phyloP scores from a whole-genome alignment of 2,113 vertebrate species.

The Apodemus speciosus region DNA sequence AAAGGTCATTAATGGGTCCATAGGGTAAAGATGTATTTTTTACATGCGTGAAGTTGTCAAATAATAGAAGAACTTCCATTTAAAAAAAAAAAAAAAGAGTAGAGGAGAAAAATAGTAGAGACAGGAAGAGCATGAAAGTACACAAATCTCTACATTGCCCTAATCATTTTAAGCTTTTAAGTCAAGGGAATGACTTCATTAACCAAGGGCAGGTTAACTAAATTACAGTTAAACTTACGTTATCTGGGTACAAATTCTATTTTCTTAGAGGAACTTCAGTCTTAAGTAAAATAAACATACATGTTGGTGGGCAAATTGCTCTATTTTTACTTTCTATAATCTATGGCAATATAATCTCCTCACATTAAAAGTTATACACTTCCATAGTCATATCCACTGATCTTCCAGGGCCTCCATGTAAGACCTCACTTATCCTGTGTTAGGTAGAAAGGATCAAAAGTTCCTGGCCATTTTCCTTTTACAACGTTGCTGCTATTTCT shows the following conservation, averaged over 20 bases:
- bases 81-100: not conserved
- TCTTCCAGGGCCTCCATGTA: not conserved
- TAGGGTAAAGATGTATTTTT: not conserved
- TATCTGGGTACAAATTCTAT: slow-evolving; percentile 10
- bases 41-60: not conserved
- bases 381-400: not conserved
- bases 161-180: slow-evolving; percentile 40
- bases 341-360: too few species aligned
- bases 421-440: not conserved
- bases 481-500: not conserved
- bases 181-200: slow-evolving; percentile 28
- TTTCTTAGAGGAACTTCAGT: not conserved
- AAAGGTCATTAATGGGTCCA: slow-evolving; percentile 23
- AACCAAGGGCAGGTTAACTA: not conserved
- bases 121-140: slow-evolving; percentile 37
- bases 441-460: not conserved
- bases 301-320: not conserved
- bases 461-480: not conserved
- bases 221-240: slow-evolving; percentile 14
- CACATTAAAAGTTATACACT: too few species aligned
- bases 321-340: not conserved
- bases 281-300: not conserved
- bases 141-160: not conserved
- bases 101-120: slow-evolving; percentile 36
- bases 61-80: not conserved